These are phyloP conservation scores for Gymnopithys bicolor DNA, from an alignment of 2,797 vertebrate species.

Conservation along the genomic window DNA sequence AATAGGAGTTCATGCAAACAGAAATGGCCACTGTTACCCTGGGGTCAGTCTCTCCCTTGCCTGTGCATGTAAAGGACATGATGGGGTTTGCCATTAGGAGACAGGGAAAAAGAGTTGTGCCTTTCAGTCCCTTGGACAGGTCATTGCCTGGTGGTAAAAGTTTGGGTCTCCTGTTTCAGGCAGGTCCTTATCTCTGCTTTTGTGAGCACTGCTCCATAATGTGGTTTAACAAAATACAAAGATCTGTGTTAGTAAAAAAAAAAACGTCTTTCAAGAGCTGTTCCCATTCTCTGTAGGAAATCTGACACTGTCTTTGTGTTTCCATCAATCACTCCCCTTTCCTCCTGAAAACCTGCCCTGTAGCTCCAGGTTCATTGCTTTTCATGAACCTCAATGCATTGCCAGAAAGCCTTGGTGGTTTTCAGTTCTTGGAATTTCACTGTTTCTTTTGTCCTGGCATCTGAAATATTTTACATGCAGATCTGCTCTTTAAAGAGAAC, in stretches of 20 bases:
- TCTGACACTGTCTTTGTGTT: background rate
- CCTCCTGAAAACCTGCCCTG: background rate
- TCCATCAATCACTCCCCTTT: background rate
- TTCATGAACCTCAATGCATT: background rate
- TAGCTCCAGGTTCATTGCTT: background rate
- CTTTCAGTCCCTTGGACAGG: background rate
- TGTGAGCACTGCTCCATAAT: background rate
- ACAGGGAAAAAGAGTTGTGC: background rate
- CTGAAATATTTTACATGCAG: background rate
- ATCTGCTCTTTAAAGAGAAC: background rate
- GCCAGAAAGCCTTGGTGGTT: background rate
- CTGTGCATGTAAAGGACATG: background rate
- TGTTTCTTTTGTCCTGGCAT: background rate
- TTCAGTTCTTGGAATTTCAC: background rate
- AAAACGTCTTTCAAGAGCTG: background rate
- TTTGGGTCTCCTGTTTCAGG: background rate
- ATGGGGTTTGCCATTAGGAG: background rate
- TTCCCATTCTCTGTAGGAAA: background rate
- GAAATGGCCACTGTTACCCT: background rate
- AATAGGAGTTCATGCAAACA: background rate
- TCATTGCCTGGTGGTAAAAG: fast-evolving
- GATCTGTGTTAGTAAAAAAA: background rate
- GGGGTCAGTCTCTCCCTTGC: background rate
- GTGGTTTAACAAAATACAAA: background rate
- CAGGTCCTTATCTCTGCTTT: background rate